Evolutionary conservation across 2,113 vertebrate genomes (phyloP).

Genomic region (Sylvia atricapilla): DNA sequence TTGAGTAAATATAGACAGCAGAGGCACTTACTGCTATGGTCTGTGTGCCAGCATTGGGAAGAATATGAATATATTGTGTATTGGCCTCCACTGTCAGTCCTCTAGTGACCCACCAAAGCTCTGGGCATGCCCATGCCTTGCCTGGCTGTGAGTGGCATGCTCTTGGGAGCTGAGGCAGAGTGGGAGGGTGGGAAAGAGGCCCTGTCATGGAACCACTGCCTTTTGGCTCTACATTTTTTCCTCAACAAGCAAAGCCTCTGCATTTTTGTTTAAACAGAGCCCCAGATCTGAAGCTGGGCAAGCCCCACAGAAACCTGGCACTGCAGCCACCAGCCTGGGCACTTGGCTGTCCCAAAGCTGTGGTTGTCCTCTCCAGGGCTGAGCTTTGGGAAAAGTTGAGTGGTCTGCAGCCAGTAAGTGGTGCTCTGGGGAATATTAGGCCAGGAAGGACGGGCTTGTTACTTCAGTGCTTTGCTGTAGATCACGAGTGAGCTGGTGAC

Average conservation of each 20-base stretch:
- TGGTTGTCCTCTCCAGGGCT: not conserved
- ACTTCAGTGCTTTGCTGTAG: not conserved
- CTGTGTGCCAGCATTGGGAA: not conserved
- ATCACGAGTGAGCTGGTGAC: conserved; percentile 15
- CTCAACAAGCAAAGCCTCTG: not conserved
- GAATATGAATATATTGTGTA: not conserved
- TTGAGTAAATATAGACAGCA: not conserved
- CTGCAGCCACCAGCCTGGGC: rapidly evolving
- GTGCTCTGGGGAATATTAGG: not conserved
- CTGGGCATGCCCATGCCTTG: not conserved
- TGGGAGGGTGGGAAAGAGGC: not conserved
- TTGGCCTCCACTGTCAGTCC: not conserved
- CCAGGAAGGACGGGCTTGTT: not conserved
- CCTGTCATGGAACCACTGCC: not conserved
- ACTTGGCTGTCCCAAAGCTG: rapidly evolving
- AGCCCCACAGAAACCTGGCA: not conserved
- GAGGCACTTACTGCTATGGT: not conserved
- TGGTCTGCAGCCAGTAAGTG: not conserved
- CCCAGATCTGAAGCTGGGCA: not conserved
- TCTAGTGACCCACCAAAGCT: not conserved
- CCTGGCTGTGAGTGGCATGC: not conserved
- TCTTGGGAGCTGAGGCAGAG: rapidly evolving
- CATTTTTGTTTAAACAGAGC: not conserved
- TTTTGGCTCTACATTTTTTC: rapidly evolving
- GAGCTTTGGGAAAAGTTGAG: not conserved